Conservation (phyloP, 2,888 invertebrate species). For the Trachelus stipa region DNA sequence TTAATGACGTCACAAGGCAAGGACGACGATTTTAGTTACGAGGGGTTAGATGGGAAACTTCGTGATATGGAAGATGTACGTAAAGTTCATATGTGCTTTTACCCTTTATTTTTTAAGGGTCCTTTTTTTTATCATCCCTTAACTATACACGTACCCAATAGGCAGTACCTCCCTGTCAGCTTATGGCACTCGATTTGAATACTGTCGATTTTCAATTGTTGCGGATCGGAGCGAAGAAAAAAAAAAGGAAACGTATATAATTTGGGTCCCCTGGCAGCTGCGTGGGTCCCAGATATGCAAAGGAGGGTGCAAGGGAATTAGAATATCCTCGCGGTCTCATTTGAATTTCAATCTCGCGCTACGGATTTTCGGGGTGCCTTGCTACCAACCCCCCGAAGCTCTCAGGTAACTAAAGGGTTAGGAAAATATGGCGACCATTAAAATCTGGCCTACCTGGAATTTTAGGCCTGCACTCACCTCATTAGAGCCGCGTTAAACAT, state of each 20-base stretch:
- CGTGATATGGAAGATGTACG: not conserved
- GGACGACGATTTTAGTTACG: not conserved
- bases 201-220: constrained; percentile 58
- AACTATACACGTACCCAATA: not conserved
- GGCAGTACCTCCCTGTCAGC: not conserved
- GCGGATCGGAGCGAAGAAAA: constrained; percentile 41
- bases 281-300: constrained; percentile 61
- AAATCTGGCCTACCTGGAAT: constrained; percentile 28
- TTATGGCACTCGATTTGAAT: constrained; percentile 52
- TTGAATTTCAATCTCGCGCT: constrained; percentile 64
- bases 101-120: not conserved
- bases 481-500: constrained; percentile 60
- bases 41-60: not conserved
- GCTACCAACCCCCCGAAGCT: constrained; percentile 43
- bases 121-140: not conserved
- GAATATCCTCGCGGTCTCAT: constrained; percentile 68
- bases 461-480: constrained; percentile 45
- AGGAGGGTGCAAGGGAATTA: constrained; percentile 64
- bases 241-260: constrained; percentile 48
- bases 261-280: constrained; percentile 62
- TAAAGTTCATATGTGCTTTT: not conserved
- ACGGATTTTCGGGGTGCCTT: constrained; percentile 21
- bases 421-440: constrained; percentile 16
- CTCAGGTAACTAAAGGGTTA: constrained; percentile 54
- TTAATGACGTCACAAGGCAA: too few species aligned